Conservation (phyloP, 2,888 invertebrate species). For the Papilio gigon region DNA sequence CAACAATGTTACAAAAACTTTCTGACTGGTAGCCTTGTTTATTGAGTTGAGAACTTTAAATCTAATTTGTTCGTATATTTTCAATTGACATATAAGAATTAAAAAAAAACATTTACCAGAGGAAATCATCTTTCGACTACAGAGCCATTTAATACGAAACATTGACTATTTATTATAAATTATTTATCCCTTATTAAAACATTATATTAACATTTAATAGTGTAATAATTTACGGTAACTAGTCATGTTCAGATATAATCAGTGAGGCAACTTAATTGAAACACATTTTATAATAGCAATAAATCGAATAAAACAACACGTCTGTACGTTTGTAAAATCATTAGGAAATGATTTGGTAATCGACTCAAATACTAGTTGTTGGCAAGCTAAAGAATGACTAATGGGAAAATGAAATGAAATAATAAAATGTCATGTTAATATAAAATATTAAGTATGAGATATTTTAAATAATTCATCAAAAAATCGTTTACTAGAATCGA, state of each 20-base stretch:
- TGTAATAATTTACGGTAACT: neutral
- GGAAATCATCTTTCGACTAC: no score
- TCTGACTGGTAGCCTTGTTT: constrained; percentile 6
- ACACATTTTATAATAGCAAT: constrained; percentile 13
- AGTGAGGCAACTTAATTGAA: constrained; percentile 20
- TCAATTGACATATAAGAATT: no score
- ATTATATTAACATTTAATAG: neutral
- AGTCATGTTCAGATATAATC: constrained; percentile 3
- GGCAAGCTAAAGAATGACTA: neutral
- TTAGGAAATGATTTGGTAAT: constrained; percentile 33
- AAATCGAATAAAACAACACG: constrained; percentile 23
- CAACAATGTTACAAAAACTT: constrained; percentile 12
- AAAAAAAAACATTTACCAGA: no score
- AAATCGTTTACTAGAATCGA: constrained; percentile 29
- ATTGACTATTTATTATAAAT: no score
- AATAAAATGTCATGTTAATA: no score
- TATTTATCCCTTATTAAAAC: no score
- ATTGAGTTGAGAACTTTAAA: no score
- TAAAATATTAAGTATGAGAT: no score
- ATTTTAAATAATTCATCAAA: neutral
- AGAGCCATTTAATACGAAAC: no score
- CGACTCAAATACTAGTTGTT: neutral
- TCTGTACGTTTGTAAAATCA: constrained; percentile 14
- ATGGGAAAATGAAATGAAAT: neutral
- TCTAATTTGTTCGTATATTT: no score